phyloP scores from a whole-genome alignment of 2,888 invertebrate genomes.

The Pandemis corylana region DNA sequence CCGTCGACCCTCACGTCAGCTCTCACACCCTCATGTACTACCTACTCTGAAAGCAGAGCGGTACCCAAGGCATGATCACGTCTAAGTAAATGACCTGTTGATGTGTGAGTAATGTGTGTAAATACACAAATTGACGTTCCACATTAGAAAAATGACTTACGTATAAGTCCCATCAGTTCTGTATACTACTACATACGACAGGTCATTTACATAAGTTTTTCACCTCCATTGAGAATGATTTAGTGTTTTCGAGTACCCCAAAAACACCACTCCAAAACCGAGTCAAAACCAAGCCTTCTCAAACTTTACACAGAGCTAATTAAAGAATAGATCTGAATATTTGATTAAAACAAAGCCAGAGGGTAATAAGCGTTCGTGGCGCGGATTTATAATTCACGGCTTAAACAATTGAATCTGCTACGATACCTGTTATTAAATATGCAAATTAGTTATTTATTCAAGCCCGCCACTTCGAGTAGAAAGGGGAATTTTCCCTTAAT shows the following conservation, averaged over 20 bases:
- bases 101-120: no score
- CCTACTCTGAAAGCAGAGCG: no score
- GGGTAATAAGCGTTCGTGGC: conserved; percentile 43
- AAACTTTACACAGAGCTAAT: conserved; percentile 39
- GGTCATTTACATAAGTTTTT: no score
- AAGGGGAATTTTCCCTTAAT: conserved; percentile 43
- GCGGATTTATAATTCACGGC: conserved; percentile 46
- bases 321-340: conserved; percentile 45
- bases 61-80: no score
- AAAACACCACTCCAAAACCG: not conserved
- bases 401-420: conserved; percentile 46
- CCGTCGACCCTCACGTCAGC: no score
- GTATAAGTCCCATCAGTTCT: no score
- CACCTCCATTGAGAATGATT: no score
- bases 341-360: conserved; percentile 44
- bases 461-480: conserved; percentile 38
- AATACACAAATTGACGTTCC: no score
- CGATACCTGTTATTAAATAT: conserved; percentile 49
- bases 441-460: conserved; percentile 50
- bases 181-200: no score
- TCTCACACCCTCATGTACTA: no score
- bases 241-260: not conserved
- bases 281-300: not conserved
- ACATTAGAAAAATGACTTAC: no score
- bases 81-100: no score